Evolutionary conservation across 1,140 invertebrate genomes (phyloP), one percentile per base, ranked within the genome.

Genomic region (Lineus longissimus): DNA sequence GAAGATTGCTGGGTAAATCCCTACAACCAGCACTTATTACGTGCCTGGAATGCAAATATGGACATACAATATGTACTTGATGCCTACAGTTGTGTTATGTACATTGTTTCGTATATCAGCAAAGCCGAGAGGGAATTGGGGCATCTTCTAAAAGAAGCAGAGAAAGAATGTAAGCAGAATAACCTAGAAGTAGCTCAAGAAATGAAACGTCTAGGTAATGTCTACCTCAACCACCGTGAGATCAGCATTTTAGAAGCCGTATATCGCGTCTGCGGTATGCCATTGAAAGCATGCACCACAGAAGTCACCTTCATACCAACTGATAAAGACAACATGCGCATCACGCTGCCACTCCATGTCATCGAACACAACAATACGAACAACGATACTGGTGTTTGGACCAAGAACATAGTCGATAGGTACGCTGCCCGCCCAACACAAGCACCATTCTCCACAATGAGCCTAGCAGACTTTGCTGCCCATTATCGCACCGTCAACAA

Each of bases 61-160:
- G 62, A 69, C 66, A 55, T 69, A 1, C 64, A 64, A 40, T 69
- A 51, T 40, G 55, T 47, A 22, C 47, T 59, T 17, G 62, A 69
- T 43, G 58, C 68, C 19, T 69, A 64, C 63, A 61, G 64, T n/a
- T 67, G 68, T 30, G 56, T 67, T 22, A 30, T 56, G 25, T 66
- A 67, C 41, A 64, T 69, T 27, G 59, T 66, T 23, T 45, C 66
- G 13, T 67, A 64, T 29, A 64, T 67, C 19, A 64, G 58, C 15
- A 62, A 68, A 60, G 64, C 63, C 55, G 61, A 69, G 22, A 57
- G 64, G 19, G 61, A 66, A 29, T 65, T 69, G 51, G 29, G 36
- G 6, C 43, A 64, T 1, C 29, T 69, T n/a, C 54, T 68, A 15
- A 19, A 68, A 31, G 30, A 43, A 25, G 57, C 60, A 45, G 54